Percentiles rank a stretch among this genome's conserved stretches.
Conservation (phyloP, 2,797 vertebrate genomes). For the Astyanax mexicanus region DNA sequence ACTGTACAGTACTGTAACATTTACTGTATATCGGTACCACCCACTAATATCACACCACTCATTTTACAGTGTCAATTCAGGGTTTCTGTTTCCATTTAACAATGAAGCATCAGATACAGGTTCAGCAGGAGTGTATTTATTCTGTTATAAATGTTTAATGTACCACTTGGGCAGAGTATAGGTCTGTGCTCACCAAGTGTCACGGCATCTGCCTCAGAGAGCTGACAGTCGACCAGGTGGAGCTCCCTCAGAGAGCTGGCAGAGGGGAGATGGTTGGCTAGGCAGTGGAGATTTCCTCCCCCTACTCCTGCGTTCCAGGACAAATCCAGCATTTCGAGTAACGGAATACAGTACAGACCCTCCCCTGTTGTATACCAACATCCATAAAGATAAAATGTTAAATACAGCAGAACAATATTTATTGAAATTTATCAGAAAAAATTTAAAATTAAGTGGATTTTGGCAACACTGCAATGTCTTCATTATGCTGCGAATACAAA, state of each 20-base stretch:
- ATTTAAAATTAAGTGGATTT: too few species aligned
- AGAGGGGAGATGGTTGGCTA: slow-evolving; percentile 74
- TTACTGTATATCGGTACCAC: too few species aligned
- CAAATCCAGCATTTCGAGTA: slow-evolving; percentile 85
- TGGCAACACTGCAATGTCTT: too few species aligned
- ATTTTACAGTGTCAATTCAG: too few species aligned
- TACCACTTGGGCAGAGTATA: background rate
- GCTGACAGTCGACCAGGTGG: slow-evolving; percentile 84
- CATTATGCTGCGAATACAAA: too few species aligned
- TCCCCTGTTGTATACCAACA: slow-evolving; percentile 70
- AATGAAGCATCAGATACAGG: too few species aligned
- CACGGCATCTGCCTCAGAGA: slow-evolving; percentile 78
- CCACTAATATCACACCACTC: too few species aligned
- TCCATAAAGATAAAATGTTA: too few species aligned
- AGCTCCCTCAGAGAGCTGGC: slow-evolving; percentile 77
- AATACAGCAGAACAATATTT: too few species aligned
- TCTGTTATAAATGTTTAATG: background rate
- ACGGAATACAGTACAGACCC: slow-evolving; percentile 73
- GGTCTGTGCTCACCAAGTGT: slow-evolving; percentile 76
- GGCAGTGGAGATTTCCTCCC: slow-evolving; percentile 75
- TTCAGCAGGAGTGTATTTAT: background rate
- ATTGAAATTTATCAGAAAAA: too few species aligned
- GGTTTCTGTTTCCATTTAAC: too few species aligned
- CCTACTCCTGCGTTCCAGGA: slow-evolving; percentile 88
- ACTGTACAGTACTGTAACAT: too few species aligned